Base-by-base conservation (phyloP, 2,888 invertebrate genomes). In the Arenicola marina region DNA sequence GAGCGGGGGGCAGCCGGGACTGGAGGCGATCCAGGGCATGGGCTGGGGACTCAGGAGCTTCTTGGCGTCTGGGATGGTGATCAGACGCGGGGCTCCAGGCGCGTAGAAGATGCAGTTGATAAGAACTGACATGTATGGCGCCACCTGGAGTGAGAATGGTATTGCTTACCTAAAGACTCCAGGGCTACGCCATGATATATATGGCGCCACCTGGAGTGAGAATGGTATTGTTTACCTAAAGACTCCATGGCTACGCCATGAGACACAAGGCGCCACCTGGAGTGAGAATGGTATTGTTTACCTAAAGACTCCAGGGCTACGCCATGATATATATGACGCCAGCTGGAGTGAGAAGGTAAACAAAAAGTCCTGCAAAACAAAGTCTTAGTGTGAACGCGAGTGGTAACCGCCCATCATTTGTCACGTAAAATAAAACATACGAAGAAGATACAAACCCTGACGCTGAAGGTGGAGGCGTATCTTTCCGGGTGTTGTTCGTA, bases 21-120 rank as follows among this genome's bases (percentile, higher is more conserved):
- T 44, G 18, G 24, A 45, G 53, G 24, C 45, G 38, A 18, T 33
- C 56, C 1, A 66, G 48, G 97, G 97, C 0, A 93, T 58, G 15
- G 38, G 44, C 46, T 71, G 70, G 0, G 95, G 93, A 54, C 92
- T 87, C 26, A 99, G 86, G 1, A 99, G 86, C 75, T 91, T 90
- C 84, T 99, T 99, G 0, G 99, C 98, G 82, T 99, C 99, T 0
- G 99, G 98, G 71, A 99, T 95, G 1, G 97, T 95, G 58, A 99
- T 87, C 33, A 99, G 84, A 79, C 97, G 94, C 0, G 99, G 99
- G 69, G 96, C 93, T 76, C 93, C 93, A 0, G 95, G 93, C 0
- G 96, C 97, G 96, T 97, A 99, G 84, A 98, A 99, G 76, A 99
- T 99, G 32, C 99, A 95, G 81, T 99, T 99, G 51, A 99, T 88